Base-by-base conservation (phyloP, 30 jellyfish, hydroid and myxozoan species). In the Turritopsis dohrnii region DNA sequence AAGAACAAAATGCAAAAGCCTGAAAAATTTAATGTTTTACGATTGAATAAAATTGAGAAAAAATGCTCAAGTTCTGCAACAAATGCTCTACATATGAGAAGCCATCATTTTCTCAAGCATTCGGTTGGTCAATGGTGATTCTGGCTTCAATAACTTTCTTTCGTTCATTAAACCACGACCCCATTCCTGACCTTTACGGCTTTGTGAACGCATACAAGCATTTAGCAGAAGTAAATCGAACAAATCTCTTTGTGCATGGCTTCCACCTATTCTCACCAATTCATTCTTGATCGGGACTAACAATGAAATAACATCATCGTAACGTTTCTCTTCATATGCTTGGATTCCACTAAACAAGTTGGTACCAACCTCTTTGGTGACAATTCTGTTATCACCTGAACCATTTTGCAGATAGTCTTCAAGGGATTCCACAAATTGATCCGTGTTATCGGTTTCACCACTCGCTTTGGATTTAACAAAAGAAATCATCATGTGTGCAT, bases 191-290 rank as follows among this genome's bases (percentile, higher is more conserved):
- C 66, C 86, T 53, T 53, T 27, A 21, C 65, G 76, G 13, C 54
- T 28, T 0, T 26, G 8, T 18, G 88, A 81, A 20, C 77, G 76
- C 13, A 81, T 24, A 31, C 83, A 65, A 65, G 88, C 88, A 53
- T 27, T 65, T 18, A 81, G 16, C 13, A 81, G 52, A 69, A 23
- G 66, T 65, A n/a, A 84, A 21, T 81, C 65, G 27, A 53, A 81
- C 76, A 81, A 16, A 65, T 81, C 88, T 81, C 54, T n/a, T 25
- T 81, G 88, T 21, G 88, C 88, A 21, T 81, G 53, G 53, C 88
- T 81, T 54, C 88, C 88, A 9, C 88, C 88, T 13, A 81, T 19
- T 65, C 54, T 24, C 18, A 54, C 25, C 9, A 81, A 8, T 27
- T 81, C 69, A 24, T 81, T 21, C 21, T 69, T 24, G 7, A 81